Evolutionary conservation across 2,888 invertebrate species (phyloP), one percentile per base, ranked within the genome.

Genomic region (Odontocolon sp.): DNA sequence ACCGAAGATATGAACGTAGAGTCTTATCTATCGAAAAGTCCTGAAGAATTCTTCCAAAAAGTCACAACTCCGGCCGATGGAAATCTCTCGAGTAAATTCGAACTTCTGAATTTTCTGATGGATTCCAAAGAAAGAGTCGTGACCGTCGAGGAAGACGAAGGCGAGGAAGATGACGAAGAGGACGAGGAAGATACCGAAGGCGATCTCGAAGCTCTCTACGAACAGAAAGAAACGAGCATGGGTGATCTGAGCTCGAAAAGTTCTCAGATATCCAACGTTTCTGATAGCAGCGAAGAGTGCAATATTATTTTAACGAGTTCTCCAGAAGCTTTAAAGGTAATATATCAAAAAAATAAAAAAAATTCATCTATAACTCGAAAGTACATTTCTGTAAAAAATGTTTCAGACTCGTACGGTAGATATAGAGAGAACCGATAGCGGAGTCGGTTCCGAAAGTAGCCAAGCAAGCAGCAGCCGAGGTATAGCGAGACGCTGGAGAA

Each of bases 391-490:
- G 5, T 9, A 16, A 45, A 14, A 36, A 21, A 36, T n/a, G 52
- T 36, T 56, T 64, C 83, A 91, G 84, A 89, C 90, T 40, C 90
- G 91, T 69, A 89, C 93, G 5, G 93, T 94, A 2, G 97, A 97
- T 89, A 95, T 97, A 81, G 97, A 97, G 91, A 93, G 98, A 80
- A 97, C 97, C 86, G 97, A 97, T 90, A 97, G 97, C 14, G 98
- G 97, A 1, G 97, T 97, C 1, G 97, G 97, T 56, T 97, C 97
- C 2, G 97, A 97, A 90, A 97, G 97, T 4, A 96, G 96, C 88
- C 96, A 96, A 89, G 95, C 96, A 69, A 96, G 96, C 68, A 93
- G 96, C 84, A 96, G 95, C 88, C 91, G 94, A 90, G 84, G 84
- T 9, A 81, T 85, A 18, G 81, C 83, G 9, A 84, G 90, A 76